These are phyloP conservation scores for Anolis carolinensis DNA, from an alignment of 2,113 vertebrate species.

Conservation along the genomic window DNA sequence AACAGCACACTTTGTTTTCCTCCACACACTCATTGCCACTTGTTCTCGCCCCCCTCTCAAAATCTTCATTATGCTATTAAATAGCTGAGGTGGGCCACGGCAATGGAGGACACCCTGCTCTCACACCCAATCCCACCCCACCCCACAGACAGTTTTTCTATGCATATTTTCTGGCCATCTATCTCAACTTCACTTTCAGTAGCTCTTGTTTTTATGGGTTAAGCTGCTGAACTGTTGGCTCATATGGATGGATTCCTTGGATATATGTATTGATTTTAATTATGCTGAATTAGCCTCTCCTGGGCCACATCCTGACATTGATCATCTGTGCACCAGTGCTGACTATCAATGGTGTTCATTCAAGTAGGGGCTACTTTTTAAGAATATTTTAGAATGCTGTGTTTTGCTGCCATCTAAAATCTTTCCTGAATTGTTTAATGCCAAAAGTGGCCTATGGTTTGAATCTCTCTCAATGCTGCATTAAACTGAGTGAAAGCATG, in stretches of 20 bases:
- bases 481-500: background rate
- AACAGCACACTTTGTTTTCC: too few relatives aligned
- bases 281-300: background rate
- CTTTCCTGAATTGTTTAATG: background rate
- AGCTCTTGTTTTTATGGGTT: background rate
- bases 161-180: background rate
- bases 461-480: background rate
- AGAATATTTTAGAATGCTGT: background rate
- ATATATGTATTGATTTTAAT: background rate
- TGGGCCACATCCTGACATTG: background rate
- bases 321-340: background rate
- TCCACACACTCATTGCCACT: too few relatives aligned
- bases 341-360: background rate
- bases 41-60: too few relatives aligned
- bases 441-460: background rate
- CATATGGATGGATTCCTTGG: background rate
- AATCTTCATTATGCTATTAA: too few relatives aligned
- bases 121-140: background rate
- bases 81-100: too few relatives aligned
- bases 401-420: background rate
- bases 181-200: background rate
- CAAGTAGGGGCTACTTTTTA: background rate
- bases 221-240: background rate
- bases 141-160: background rate
- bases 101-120: too few relatives aligned